These are phyloP conservation scores for Pterocles gutturalis DNA, from an alignment of 2,113 vertebrate species.

Conservation along the genomic window DNA sequence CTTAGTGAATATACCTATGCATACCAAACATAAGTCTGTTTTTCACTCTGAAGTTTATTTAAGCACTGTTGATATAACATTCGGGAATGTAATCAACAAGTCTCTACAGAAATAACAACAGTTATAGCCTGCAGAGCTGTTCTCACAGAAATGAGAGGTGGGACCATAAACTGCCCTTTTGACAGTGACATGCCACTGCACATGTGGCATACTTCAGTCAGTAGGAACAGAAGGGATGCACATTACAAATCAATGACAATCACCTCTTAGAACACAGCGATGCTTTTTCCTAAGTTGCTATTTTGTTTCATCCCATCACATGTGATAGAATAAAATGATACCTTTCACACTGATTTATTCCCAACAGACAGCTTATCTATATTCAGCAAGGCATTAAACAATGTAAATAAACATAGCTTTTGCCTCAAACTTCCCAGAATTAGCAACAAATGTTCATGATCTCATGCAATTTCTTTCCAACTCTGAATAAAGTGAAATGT, in stretches of 20 bases:
- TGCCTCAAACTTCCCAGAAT: background rate
- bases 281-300: background rate
- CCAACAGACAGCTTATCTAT: background rate
- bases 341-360: background rate
- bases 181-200: background rate
- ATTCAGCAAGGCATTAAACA: background rate
- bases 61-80: background rate
- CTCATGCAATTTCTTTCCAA: background rate
- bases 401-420: background rate
- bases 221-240: background rate
- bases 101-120: conserved; percentile 12
- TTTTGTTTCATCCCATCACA: background rate
- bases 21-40: background rate
- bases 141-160: background rate
- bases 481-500: background rate
- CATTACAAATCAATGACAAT: background rate
- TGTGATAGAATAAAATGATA: background rate
- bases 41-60: conserved; percentile 3
- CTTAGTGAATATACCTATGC: background rate
- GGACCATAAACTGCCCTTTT: background rate
- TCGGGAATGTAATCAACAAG: background rate
- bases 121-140: background rate
- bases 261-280: background rate
- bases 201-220: background rate
- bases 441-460: background rate